Evolutionary conservation across 2,797 vertebrate genomes (phyloP), one percentile per base, ranked within the genome.

Genomic region (Amazonetta brasiliensis): DNA sequence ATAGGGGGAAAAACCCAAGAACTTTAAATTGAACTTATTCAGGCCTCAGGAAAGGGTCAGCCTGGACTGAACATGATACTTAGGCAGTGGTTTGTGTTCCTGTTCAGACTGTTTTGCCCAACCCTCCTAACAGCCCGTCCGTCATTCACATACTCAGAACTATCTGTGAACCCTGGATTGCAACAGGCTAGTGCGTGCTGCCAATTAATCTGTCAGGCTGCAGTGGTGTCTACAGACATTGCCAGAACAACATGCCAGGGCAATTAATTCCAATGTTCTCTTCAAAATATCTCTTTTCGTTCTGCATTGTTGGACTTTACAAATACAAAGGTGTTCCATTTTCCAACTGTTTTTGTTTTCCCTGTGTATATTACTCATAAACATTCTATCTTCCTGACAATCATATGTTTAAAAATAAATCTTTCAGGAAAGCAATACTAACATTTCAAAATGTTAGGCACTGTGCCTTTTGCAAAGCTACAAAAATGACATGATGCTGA

Each of bases 101-200:
- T 78, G 73, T 96, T 92, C 73, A 85, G 87, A 81, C 76, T 91
- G 91, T 92, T 96, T 74, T 89, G 88, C 92, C 90, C 94, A 89
- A 67, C 62, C 64, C n/a, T 22, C n/a, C 95, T 67, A 90, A 94
- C 94, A 93, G 66, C 58, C 89, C 6, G n/a, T 94, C 85, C 39
- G 17, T 94, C 93, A 94, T 83, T 91, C 91, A 78, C 75, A 52
- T 72, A 73, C 78, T 87, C 91, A 96, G 94, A 94, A 90, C 94
- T 95, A 93, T 81, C 96, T 87, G 88, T 92, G 94, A 95, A 94
- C 95, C 72, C 91, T 89, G 93, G 93, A 95, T 96, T 97, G 96
- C 95, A 93, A 94, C 95, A 96, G 94, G 84, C 84, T 68, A 75
- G 48, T 78, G 81, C 33, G 7, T 63, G 88, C 88, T 96, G 94